A percentile compares a stretch with the other conserved stretches of the same genome.
phyloP scores from a whole-genome alignment of 1,140 invertebrate species.

The Apis cerana region DNA sequence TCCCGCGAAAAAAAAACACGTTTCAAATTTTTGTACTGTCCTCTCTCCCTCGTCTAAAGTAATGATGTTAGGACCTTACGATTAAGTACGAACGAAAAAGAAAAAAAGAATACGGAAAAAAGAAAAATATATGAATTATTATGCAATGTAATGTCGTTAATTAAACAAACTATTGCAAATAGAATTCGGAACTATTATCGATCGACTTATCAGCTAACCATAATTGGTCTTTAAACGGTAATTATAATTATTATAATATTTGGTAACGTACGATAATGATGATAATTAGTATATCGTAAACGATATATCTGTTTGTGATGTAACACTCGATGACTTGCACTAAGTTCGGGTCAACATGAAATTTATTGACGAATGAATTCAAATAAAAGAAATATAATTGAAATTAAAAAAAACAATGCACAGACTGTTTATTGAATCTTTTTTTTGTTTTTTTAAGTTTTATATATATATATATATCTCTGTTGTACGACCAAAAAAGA shows the following conservation, averaged over 20 bases:
- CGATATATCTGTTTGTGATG: slow-evolving; percentile 79
- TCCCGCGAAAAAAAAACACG: slow-evolving; percentile 17
- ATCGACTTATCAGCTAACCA: slow-evolving; percentile 71
- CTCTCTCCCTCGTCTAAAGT: slow-evolving; percentile 47
- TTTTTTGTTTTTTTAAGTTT: slow-evolving; percentile 56
- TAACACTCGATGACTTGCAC: slow-evolving; percentile 79
- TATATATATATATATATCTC: too few species aligned
- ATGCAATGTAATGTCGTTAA: slow-evolving; percentile 79
- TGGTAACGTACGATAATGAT: slow-evolving; percentile 73
- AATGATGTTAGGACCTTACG: slow-evolving; percentile 56
- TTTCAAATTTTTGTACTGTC: slow-evolving; percentile 46
- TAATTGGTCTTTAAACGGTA: slow-evolving; percentile 72
- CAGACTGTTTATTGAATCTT: slow-evolving; percentile 78
- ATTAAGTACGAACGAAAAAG: slow-evolving; percentile 60
- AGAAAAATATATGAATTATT: slow-evolving; percentile 69
- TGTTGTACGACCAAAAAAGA: slow-evolving; percentile 54
- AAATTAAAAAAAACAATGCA: slow-evolving; percentile 77
- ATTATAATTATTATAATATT: slow-evolving; percentile 75
- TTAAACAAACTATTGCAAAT: slow-evolving; percentile 68
- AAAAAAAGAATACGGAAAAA: slow-evolving; percentile 67
- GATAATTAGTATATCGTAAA: slow-evolving; percentile 77
- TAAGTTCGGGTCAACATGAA: slow-evolving; percentile 79
- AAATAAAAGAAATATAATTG: slow-evolving; percentile 82
- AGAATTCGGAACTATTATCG: slow-evolving; percentile 67
- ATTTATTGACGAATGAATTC: slow-evolving; percentile 80